Base-by-base conservation (phyloP, 2,797 vertebrate genomes). In the Mormyrops attenuatus region DNA sequence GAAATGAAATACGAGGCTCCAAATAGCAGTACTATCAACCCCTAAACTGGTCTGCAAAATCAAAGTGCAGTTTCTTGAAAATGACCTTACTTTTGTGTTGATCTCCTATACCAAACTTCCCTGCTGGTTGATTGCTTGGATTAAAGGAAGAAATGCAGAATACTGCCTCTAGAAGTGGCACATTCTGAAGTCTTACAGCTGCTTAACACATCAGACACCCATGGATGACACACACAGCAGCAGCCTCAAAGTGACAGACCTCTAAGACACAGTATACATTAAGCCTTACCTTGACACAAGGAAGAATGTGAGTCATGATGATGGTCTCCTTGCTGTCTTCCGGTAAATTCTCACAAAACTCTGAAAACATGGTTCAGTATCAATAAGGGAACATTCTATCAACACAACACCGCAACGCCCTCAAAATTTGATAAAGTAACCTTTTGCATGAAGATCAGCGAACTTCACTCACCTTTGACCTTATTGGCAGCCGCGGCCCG, bases 241-340 rank as follows among this genome's bases (percentile, higher is more conserved):
- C 60, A 88, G 87, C 55, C n/a, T 49, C 5, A 34, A 13, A 80
- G 47, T 5, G 41, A 49, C 34, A 49, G 38, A 0, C 41, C 69
- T 34, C 85, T 15, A 13, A 41, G 41, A 82, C 38, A 9, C 38
- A n/a, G 20, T 9, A 85, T 30, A 11, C 20, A 50, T 26, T 22
- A 57, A 57, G 17, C 85, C 49, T 90, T 92, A 97, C 97, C 97
- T 97, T 97, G 91, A 97, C 96, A 77, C 96, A 97, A 90, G 97
- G 97, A 55, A 97, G 95, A 91, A 97, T 97, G 92, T 97, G 96
- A 94, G 94, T 97, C 97, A 97, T 97, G 90, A 97, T 97, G 92
- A 97, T 96, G 89, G 96, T 96, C 92, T 97, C 97, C 91, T 96
- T 96, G 90, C 94, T 97, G 93, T 97, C 97, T 90, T 96, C 96